Conservation (phyloP, 2,888 invertebrate species). For the Rhagonycha fulva region DNA sequence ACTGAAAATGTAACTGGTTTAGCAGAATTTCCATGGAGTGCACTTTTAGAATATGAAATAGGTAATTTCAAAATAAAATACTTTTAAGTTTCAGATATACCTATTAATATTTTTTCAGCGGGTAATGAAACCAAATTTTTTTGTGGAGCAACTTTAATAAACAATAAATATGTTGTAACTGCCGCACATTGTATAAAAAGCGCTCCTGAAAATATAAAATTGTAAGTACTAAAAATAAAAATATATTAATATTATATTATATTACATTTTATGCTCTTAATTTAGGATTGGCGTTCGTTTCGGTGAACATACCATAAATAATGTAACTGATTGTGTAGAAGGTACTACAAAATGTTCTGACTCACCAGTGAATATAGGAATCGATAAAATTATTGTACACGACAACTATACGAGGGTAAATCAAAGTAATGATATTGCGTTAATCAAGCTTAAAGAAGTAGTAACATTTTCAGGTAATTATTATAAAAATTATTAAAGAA, state of each 20-base stretch:
- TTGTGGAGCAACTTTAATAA: conserved; percentile 75
- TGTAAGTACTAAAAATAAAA: too few relatives aligned
- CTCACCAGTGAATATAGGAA: neutral
- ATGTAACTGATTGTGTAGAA: conserved; percentile 60
- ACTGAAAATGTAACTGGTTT: conserved; percentile 55
- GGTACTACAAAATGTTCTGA: neutral
- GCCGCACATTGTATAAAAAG: conserved; percentile 76
- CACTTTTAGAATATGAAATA: conserved; percentile 66
- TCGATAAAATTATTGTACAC: neutral
- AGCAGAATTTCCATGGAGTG: conserved; percentile 75
- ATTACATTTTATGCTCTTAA: neutral
- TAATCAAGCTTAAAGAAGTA: conserved; percentile 63
- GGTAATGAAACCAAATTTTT: conserved; percentile 65
- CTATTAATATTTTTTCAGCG: conserved; percentile 39
- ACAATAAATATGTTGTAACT: conserved; percentile 68
- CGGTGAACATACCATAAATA: conserved; percentile 66
- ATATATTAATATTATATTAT: too few relatives aligned
- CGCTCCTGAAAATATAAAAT: conserved; percentile 63
- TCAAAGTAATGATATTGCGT: conserved; percentile 66
- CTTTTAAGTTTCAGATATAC: neutral
- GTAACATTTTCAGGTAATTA: conserved; percentile 60
- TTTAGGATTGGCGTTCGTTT: conserved; percentile 41
- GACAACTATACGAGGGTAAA: neutral
- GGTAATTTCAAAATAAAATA: conserved; percentile 56
- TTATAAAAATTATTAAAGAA: too few relatives aligned